A percentile compares a stretch with the other conserved stretches of the same genome.
These are phyloP conservation scores for Sicus ferrugineus DNA, from an alignment of 2,888 invertebrate species.

Conservation along the genomic window DNA sequence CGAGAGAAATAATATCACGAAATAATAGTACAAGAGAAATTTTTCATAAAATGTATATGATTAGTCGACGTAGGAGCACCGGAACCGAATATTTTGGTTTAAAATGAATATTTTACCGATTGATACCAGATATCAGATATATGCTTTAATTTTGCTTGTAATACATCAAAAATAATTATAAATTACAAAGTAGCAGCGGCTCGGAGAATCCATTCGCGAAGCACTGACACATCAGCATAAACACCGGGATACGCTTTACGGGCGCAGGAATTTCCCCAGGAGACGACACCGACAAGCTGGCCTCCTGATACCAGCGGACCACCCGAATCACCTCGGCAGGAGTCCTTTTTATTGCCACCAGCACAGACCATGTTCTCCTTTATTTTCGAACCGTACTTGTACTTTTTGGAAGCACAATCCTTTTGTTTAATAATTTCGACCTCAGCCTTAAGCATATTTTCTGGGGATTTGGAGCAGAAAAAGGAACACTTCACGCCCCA, in stretches of 20 bases:
- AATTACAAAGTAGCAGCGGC: too few relatives aligned
- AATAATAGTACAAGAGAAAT: too few relatives aligned
- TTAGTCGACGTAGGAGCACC: too few relatives aligned
- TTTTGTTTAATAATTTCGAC: conserved; percentile 45
- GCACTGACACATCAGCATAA: conserved; percentile 43
- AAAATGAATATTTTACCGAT: too few relatives aligned
- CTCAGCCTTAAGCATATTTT: conserved; percentile 46
- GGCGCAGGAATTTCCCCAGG: conserved; percentile 44
- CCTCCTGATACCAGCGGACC: conserved; percentile 56
- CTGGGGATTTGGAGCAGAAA: conserved; percentile 40
- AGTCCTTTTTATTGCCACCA: conserved; percentile 51
- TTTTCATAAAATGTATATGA: too few relatives aligned
- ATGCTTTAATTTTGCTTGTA: too few relatives aligned
- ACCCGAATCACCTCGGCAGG: conserved; percentile 63
- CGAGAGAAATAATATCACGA: too few relatives aligned
- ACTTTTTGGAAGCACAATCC: conserved; percentile 42
- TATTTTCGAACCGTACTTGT: conserved; percentile 51
- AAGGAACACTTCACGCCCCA: conserved; percentile 59
- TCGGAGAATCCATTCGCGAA: conserved; percentile 43
- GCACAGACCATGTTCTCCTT: conserved; percentile 56
- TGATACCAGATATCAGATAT: too few relatives aligned
- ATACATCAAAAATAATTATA: too few relatives aligned
- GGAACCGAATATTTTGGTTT: too few relatives aligned
- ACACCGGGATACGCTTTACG: conserved; percentile 42
- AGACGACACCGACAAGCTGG: conserved; percentile 42